These are phyloP conservation scores for Oreortyx pictus DNA, from an alignment of 2,797 vertebrate genomes.

Conservation along the genomic window DNA sequence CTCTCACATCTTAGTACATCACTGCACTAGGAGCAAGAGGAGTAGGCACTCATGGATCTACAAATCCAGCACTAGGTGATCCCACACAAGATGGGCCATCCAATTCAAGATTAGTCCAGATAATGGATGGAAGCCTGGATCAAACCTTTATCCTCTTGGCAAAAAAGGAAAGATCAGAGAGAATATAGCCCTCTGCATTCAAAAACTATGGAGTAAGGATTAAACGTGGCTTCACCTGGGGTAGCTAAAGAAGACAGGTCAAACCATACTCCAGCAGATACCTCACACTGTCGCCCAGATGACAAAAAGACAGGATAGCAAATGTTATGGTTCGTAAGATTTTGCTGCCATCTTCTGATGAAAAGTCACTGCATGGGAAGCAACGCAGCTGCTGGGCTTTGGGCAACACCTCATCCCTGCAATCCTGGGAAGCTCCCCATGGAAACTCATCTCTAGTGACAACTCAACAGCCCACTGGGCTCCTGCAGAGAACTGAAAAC, in stretches of 20 bases:
- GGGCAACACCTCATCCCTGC: not conserved
- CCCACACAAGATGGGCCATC: not conserved
- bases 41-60: too few relatives aligned
- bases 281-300: not conserved
- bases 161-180: not conserved
- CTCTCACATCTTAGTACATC: not conserved
- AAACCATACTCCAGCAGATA: not conserved
- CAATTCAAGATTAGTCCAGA: fast-evolving
- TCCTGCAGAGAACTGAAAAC: fast-evolving
- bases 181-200: not conserved
- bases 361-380: constrained; percentile 11
- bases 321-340: constrained; percentile 46
- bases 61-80: not conserved
- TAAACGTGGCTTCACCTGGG: not conserved
- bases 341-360: constrained; percentile 85
- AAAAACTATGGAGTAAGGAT: not conserved
- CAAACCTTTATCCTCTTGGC: too few relatives aligned
- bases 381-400: not conserved
- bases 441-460: fast-evolving
- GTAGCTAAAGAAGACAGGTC: not conserved
- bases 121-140: not conserved
- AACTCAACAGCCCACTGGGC: not conserved
- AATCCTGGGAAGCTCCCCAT: fast-evolving
- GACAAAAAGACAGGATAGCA: not conserved
- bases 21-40: fast-evolving